phyloP scores from a whole-genome alignment of 2,888 invertebrate genomes.

The Andrena chrysosceles region DNA sequence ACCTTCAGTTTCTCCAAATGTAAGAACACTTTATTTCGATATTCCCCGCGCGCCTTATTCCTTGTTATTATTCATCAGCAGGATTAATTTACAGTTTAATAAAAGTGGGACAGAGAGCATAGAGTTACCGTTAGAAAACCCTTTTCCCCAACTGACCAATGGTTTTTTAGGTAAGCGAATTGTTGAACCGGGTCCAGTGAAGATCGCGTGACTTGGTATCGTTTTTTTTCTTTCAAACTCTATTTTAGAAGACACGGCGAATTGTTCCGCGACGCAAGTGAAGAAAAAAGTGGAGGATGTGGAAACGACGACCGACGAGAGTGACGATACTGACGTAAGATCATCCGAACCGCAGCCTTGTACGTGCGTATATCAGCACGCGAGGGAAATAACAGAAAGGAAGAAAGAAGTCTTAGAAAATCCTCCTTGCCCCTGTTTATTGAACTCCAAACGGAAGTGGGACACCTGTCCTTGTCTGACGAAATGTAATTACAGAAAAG shows the following conservation, averaged over 20 bases:
- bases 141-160: constrained; percentile 58
- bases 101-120: constrained; percentile 40
- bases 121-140: constrained; percentile 46
- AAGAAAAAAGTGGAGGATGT: constrained; percentile 57
- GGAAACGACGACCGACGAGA: constrained; percentile 19
- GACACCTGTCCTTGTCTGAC: constrained; percentile 77
- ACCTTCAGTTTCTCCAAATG: constrained; percentile 35
- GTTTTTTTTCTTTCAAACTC: constrained; percentile 3
- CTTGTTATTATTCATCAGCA: not conserved
- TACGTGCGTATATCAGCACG: constrained; percentile 78
- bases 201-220: not conserved
- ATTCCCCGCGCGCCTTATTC: not conserved
- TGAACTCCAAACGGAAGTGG: constrained; percentile 77
- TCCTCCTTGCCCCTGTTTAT: constrained; percentile 80
- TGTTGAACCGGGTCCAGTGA: not conserved
- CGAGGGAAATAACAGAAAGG: constrained; percentile 75
- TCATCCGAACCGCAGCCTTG: constrained; percentile 72
- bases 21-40: constrained; percentile 37
- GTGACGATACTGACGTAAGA: constrained; percentile 58
- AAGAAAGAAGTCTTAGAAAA: constrained; percentile 74
- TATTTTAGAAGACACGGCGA: constrained; percentile 50
- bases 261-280: constrained; percentile 46
- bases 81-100: constrained; percentile 36
- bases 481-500: constrained; percentile 63
- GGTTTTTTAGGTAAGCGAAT: constrained; percentile 63